Evolutionary conservation across 2,888 invertebrate species (phyloP).

Genomic region (Acleris laterana): DNA sequence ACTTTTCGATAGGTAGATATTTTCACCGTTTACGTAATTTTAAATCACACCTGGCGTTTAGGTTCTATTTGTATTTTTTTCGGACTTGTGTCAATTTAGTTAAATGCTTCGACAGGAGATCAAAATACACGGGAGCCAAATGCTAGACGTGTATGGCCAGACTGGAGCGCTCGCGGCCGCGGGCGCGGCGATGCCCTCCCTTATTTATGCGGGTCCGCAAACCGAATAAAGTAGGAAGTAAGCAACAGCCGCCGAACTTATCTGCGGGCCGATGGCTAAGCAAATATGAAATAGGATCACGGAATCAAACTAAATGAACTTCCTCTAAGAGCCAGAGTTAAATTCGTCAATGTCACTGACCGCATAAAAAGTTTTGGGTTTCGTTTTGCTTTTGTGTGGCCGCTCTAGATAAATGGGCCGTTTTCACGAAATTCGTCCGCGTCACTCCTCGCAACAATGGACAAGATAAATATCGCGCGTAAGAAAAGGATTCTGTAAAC

Average conservation of each 20-base stretch:
- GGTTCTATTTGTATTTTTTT: too few relatives aligned
- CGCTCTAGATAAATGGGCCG: conserved; percentile 79
- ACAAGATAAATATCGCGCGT: conserved; percentile 81
- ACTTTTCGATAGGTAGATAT: neutral
- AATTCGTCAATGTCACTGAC: conserved; percentile 67
- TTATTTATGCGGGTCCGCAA: conserved; percentile 79
- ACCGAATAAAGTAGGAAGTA: conserved; percentile 73
- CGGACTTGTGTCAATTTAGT: too few relatives aligned
- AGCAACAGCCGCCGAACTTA: conserved; percentile 69
- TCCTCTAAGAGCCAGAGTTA: conserved; percentile 51
- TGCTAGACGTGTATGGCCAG: too few relatives aligned
- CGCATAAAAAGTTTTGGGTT: conserved; percentile 83
- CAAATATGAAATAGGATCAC: conserved; percentile 69
- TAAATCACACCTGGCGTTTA: too few relatives aligned
- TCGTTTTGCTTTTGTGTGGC: conserved; percentile 79
- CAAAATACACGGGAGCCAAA: too few relatives aligned
- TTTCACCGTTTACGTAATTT: too few relatives aligned
- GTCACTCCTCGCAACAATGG: conserved; percentile 81
- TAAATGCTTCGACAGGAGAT: neutral
- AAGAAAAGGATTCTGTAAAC: conserved; percentile 83
- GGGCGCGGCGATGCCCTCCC: conserved; percentile 55
- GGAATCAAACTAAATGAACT: conserved; percentile 60
- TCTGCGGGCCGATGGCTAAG: conserved; percentile 72
- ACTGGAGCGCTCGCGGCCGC: neutral
- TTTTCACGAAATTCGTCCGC: conserved; percentile 82